phyloP scores from a whole-genome alignment of 2,113 vertebrate species.

The Xyliphius kryptos region DNA sequence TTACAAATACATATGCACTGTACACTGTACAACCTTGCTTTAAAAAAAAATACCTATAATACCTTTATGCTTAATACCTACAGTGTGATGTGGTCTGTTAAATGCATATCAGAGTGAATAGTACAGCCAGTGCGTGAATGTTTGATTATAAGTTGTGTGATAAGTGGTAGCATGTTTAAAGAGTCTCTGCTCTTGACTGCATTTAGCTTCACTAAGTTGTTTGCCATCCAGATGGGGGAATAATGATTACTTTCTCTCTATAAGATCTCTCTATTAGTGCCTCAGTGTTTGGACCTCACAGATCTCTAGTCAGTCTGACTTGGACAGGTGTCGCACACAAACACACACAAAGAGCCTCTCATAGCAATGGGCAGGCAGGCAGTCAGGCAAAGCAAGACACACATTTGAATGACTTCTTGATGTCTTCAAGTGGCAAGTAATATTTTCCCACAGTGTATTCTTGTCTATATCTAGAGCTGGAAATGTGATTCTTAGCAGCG shows the following conservation, averaged over 20 bases:
- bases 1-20: too few relatives aligned
- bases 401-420: conserved; percentile 35
- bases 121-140: conserved; percentile 9
- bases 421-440: conserved; percentile 29
- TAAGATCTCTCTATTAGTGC: conserved; percentile 29
- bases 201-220: conserved; percentile 37
- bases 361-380: conserved; percentile 18
- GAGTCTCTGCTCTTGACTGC: conserved; percentile 29
- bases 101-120: neutral
- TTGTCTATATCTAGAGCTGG: too few relatives aligned
- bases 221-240: conserved; percentile 41
- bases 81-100: too few relatives aligned
- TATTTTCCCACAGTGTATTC: too few relatives aligned
- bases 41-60: too few relatives aligned
- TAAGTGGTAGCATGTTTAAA: conserved; percentile 26
- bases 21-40: too few relatives aligned
- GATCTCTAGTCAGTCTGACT: conserved; percentile 22
- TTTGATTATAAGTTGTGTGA: conserved; percentile 22
- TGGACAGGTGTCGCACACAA: conserved; percentile 33
- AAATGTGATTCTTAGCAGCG: too few relatives aligned
- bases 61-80: too few relatives aligned
- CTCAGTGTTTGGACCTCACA: conserved; percentile 21
- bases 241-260: conserved; percentile 37
- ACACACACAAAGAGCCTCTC: conserved; percentile 37
- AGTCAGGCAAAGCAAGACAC: conserved; percentile 26